These are phyloP conservation scores for Rhyacichthys aspro DNA, from an alignment of 2,797 vertebrate genomes.

Conservation along the genomic window DNA sequence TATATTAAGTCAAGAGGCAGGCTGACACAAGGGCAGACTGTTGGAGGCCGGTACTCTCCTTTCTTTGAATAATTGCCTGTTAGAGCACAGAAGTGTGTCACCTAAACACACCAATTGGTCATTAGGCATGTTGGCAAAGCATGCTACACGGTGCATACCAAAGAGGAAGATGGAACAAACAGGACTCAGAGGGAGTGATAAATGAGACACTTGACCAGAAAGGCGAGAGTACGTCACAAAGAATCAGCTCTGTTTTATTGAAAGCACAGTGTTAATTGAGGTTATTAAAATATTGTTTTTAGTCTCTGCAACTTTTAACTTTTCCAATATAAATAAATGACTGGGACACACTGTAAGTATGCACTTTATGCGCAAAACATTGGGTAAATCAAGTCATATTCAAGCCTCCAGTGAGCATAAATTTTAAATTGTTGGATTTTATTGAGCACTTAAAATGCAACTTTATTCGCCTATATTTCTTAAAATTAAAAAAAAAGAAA, in stretches of 20 bases:
- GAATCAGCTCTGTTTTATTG: background rate
- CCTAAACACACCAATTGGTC: slow-evolving; percentile 37
- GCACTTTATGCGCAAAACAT: too few relatives aligned
- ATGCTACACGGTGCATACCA: slow-evolving; percentile 30
- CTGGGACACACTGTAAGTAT: too few relatives aligned
- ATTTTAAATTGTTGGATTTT: too few relatives aligned
- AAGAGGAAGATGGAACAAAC: slow-evolving; percentile 15
- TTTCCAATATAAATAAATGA: too few relatives aligned
- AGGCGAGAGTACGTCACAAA: background rate
- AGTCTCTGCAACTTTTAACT: too few relatives aligned
- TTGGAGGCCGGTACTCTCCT: slow-evolving; percentile 34
- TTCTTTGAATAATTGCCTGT: slow-evolving; percentile 56
- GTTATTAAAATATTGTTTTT: too few relatives aligned
- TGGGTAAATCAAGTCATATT: too few relatives aligned
- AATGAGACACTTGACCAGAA: slow-evolving; percentile 3
- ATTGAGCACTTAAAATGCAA: too few relatives aligned
- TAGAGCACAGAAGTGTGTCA: slow-evolving; percentile 26
- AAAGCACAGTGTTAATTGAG: too few relatives aligned
- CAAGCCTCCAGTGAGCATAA: too few relatives aligned
- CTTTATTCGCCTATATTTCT: too few relatives aligned
- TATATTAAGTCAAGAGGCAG: background rate
- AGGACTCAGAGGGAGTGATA: background rate
- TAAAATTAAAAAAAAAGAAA: too few relatives aligned
- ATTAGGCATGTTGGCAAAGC: slow-evolving; percentile 43
- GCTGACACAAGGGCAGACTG: slow-evolving; percentile 25